A percentile compares a stretch with the other conserved stretches of the same genome.
These are phyloP conservation scores for Eristalis tenax DNA, from an alignment of 2,888 invertebrate species.

Conservation along the genomic window DNA sequence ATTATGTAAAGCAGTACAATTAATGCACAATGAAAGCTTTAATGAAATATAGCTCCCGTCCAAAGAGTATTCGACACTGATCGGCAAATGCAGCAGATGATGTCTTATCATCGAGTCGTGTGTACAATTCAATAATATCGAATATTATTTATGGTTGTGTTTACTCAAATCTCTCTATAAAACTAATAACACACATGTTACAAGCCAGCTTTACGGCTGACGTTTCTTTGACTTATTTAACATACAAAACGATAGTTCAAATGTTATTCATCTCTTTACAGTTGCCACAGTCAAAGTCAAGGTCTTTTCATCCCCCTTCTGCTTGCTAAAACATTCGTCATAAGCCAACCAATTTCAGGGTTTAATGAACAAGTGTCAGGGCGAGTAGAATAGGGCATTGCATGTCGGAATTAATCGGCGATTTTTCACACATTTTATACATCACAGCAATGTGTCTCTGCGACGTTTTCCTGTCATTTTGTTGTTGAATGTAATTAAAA, in stretches of 20 bases:
- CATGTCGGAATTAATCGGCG: neutral
- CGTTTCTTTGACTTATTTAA: no score
- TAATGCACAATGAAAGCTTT: no score
- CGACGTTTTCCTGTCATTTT: neutral
- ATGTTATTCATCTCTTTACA: neutral
- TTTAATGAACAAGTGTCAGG: neutral
- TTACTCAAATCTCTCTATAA: no score
- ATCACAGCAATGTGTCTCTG: neutral
- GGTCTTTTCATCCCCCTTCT: neutral
- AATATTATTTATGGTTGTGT: no score
- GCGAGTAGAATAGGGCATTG: neutral
- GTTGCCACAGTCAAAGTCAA: neutral
- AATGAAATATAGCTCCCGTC: no score
- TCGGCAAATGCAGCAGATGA: no score
- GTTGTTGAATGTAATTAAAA: neutral
- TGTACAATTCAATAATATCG: no score
- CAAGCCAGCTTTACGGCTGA: no score
- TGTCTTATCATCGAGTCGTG: no score
- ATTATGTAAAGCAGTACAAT: no score
- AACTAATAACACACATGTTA: no score
- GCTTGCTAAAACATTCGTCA: neutral
- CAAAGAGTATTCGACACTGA: no score
- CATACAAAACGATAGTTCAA: neutral
- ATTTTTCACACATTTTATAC: neutral
- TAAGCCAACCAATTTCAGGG: neutral